Evolutionary conservation across 2,797 vertebrate genomes (phyloP).

Genomic region (Gephyroberyx darwinii): DNA sequence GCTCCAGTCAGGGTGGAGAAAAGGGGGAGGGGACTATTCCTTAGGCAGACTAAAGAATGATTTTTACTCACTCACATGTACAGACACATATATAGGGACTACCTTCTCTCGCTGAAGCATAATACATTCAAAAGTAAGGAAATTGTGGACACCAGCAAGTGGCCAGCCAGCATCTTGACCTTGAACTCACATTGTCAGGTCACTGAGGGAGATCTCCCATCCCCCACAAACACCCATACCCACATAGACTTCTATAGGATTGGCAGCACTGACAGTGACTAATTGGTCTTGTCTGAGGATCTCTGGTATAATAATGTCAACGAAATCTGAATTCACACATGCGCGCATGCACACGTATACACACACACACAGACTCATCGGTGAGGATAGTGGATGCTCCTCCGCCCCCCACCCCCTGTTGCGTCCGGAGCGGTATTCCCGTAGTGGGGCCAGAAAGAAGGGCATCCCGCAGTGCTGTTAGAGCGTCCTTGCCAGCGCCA

Average conservation of each 20-base stretch:
- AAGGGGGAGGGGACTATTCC: slow-evolving; percentile 46
- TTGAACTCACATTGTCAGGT: slow-evolving; percentile 34
- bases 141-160: slow-evolving; percentile 32
- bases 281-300: slow-evolving; percentile 27
- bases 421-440: slow-evolving; percentile 65
- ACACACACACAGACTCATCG: slow-evolving; percentile 39
- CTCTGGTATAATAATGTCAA: slow-evolving; percentile 46
- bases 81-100: slow-evolving; percentile 62
- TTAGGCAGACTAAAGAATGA: slow-evolving; percentile 59
- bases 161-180: slow-evolving; percentile 56
- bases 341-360: slow-evolving; percentile 40
- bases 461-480: slow-evolving; percentile 74
- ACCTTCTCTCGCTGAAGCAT: slow-evolving; percentile 37
- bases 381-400: slow-evolving; percentile 68
- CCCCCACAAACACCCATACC: slow-evolving; percentile 13
- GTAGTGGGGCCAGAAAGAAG: slow-evolving; percentile 66
- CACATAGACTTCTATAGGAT: slow-evolving; percentile 22
- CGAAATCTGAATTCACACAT: slow-evolving; percentile 61
- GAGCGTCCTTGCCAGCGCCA: slow-evolving; percentile 74
- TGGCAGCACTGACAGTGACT: slow-evolving; percentile 29
- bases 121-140: slow-evolving; percentile 45
- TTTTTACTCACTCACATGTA: slow-evolving; percentile 63
- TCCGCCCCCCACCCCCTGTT: slow-evolving; percentile 68
- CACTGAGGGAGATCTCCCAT: background rate
- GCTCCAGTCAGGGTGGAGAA: slow-evolving; percentile 30